Evolutionary conservation across 2,888 invertebrate genomes (phyloP).

Genomic region (Nemotelus pantherinus): DNA sequence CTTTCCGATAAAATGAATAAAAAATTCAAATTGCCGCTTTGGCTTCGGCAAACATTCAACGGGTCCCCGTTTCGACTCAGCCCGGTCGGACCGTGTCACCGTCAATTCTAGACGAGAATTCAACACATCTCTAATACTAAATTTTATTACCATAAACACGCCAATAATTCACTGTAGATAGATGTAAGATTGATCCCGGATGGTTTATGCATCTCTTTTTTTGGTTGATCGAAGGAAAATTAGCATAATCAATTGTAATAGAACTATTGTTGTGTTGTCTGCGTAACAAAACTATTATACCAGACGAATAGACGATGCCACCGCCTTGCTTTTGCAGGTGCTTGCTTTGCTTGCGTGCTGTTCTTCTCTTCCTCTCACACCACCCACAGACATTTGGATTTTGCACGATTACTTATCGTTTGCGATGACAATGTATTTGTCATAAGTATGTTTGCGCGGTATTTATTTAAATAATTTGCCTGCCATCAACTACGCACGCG

Average conservation of each 20-base stretch:
- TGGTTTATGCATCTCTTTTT: no score
- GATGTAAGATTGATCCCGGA: no score
- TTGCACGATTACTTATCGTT: constrained; percentile 1
- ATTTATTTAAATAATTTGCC: constrained; percentile 9
- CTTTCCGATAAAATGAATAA: not conserved
- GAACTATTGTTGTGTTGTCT: constrained; percentile 10
- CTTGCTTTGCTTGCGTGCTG: no score
- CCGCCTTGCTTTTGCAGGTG: no score
- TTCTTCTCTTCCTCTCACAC: no score
- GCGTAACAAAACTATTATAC: constrained; percentile 11
- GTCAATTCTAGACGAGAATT: no score
- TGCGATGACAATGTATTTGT: not conserved
- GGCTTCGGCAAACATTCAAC: not conserved
- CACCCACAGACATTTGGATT: not conserved
- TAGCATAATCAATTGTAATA: constrained; percentile 24
- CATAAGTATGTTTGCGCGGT: not conserved
- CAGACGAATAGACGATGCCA: no score
- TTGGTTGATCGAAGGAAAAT: not conserved
- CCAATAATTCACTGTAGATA: not conserved
- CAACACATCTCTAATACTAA: constrained; percentile 1
- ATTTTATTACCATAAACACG: constrained; percentile 20
- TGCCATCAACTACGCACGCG: constrained; percentile 15
- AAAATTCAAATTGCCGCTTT: not conserved
- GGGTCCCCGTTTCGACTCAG: not conserved
- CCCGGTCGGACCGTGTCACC: no score